These are phyloP conservation scores for Bombus breviceps DNA, from an alignment of 1,140 invertebrate genomes.

Conservation along the genomic window DNA sequence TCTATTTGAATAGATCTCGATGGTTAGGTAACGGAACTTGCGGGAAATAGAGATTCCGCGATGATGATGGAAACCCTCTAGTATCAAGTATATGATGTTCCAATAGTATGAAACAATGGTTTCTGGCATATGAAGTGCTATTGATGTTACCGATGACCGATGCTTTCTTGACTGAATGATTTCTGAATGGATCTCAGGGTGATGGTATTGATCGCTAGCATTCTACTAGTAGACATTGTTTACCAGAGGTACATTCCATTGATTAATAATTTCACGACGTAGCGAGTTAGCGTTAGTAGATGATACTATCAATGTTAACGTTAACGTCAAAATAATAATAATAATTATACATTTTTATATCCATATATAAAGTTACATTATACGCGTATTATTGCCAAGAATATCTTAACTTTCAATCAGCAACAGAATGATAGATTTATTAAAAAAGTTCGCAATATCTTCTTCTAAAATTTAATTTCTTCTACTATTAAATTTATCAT, in stretches of 20 bases:
- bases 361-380: background rate
- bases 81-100: constrained; percentile 16
- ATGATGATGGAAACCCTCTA: constrained; percentile 40
- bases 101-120: constrained; percentile 34
- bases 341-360: background rate
- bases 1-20: constrained; percentile 54
- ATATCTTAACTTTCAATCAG: background rate
- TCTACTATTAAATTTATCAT: background rate
- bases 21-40: constrained; percentile 30
- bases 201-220: background rate
- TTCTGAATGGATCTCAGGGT: background rate
- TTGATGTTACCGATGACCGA: constrained; percentile 8
- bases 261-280: background rate
- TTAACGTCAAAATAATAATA: background rate
- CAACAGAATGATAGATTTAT: background rate
- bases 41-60: constrained; percentile 17
- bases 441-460: background rate
- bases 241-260: background rate
- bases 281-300: background rate
- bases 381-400: background rate
- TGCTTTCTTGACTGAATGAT: constrained; percentile 15
- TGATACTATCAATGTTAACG: too few species aligned
- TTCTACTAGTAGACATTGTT: background rate
- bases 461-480: background rate
- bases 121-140: constrained; percentile 1